Percentiles rank a stretch among this genome's conserved stretches.
Conservation (phyloP, 2,888 invertebrate genomes). For the Spialia ferax region DNA sequence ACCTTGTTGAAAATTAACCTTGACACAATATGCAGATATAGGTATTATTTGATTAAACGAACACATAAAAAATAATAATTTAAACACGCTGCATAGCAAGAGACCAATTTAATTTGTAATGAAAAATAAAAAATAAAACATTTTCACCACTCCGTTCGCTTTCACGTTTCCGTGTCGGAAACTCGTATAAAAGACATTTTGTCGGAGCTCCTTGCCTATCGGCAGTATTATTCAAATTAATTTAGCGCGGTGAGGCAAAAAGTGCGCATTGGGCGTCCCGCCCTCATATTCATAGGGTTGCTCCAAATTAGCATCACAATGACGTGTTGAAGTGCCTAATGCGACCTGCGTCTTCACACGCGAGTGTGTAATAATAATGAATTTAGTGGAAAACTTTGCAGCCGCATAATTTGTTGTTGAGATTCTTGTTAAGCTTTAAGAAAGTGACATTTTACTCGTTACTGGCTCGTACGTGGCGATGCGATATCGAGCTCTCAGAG, state of each 20-base stretch:
- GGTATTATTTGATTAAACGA: no score
- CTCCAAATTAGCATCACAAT: constrained; percentile 85
- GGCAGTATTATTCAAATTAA: constrained; percentile 85
- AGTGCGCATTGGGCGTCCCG: constrained; percentile 73
- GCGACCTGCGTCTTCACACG: constrained; percentile 77
- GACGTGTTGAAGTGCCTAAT: constrained; percentile 81
- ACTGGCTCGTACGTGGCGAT: constrained; percentile 36
- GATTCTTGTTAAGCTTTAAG: constrained; percentile 59
- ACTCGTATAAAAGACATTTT: constrained; percentile 82
- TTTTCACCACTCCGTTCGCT: constrained; percentile 57
- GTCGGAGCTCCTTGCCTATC: constrained; percentile 75
- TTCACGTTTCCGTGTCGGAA: constrained; percentile 71
- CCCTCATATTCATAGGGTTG: constrained; percentile 83
- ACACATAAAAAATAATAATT: no score
- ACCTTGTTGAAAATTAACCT: no score
- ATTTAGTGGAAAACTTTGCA: constrained; percentile 76
- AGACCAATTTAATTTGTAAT: constrained; percentile 46
- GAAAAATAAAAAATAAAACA: constrained; percentile 56
- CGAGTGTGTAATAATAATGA: constrained; percentile 75
- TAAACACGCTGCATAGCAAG: background rate
- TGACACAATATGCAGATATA: no score
- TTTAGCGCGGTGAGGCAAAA: constrained; percentile 82
- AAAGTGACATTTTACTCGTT: constrained; percentile 63
- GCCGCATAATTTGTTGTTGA: constrained; percentile 70
- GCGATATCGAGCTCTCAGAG: constrained; percentile 13